Evolutionary conservation across 1,140 invertebrate genomes (phyloP).

Genomic region (Phocides pigmalion): DNA sequence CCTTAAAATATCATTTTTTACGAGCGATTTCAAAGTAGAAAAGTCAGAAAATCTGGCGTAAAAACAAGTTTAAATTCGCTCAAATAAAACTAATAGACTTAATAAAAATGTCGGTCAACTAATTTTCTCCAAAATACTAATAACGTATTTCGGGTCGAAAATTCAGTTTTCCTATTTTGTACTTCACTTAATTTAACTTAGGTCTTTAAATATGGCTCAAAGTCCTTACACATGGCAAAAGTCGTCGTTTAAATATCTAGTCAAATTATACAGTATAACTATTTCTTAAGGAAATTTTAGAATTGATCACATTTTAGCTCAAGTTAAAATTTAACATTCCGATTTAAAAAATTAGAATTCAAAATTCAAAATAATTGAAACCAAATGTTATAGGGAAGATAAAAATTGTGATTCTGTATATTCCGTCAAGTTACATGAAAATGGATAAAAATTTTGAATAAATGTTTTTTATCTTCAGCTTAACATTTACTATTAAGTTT

Average conservation of each 20-base stretch:
- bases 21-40: neutral
- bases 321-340: too few species aligned
- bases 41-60: neutral
- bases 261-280: too few species aligned
- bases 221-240: conserved; percentile 50
- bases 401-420: too few species aligned
- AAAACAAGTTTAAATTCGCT: neutral
- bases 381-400: too few species aligned
- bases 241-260: conserved; percentile 40
- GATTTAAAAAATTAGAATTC: too few species aligned
- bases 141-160: conserved; percentile 20
- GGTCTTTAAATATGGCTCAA: conserved; percentile 40
- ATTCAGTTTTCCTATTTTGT: conserved; percentile 1
- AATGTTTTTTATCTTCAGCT: too few species aligned
- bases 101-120: neutral
- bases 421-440: too few species aligned
- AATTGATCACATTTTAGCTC: neutral
- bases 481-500: too few species aligned
- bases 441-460: too few species aligned
- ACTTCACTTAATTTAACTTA: conserved; percentile 21
- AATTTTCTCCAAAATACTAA: conserved; percentile 18
- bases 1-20: conserved; percentile 15
- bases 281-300: too few species aligned
- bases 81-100: neutral
- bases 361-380: neutral